Evolutionary conservation across 2,113 vertebrate species (phyloP).

Genomic region (Marmota flaviventris): DNA sequence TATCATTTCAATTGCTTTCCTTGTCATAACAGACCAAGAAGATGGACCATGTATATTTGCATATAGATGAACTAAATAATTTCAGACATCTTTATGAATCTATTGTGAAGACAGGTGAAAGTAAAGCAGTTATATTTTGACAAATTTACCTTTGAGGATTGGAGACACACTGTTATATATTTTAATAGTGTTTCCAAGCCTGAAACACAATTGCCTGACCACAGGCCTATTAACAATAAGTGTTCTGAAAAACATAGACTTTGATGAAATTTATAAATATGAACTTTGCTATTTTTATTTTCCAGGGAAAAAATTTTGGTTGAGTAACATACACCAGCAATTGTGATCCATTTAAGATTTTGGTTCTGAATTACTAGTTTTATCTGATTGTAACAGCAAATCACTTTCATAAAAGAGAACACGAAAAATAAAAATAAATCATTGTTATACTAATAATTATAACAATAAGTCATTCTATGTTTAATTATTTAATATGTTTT

Average conservation of each 20-base stretch:
- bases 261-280: background rate
- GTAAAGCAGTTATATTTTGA: background rate
- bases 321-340: background rate
- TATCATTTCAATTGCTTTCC: slow-evolving; percentile 46
- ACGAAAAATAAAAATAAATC: background rate
- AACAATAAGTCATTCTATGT: background rate
- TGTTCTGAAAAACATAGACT: background rate
- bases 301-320: background rate
- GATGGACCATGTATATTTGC: slow-evolving; percentile 26
- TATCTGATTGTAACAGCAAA: background rate
- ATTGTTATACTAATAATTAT: slow-evolving; percentile 30
- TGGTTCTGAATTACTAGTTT: background rate
- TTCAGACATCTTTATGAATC: slow-evolving; percentile 25
- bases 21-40: slow-evolving; percentile 38
- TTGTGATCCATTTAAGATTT: background rate
- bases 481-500: slow-evolving; percentile 67
- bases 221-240: background rate
- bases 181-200: slow-evolving; percentile 12
- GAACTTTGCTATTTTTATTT: background rate
- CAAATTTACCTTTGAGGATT: slow-evolving; percentile 47
- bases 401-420: background rate
- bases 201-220: background rate
- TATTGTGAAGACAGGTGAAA: background rate
- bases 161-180: background rate
- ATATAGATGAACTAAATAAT: slow-evolving; percentile 79